Conservation (phyloP, 2,113 vertebrate genomes). For the Blennius ocellaris region DNA sequence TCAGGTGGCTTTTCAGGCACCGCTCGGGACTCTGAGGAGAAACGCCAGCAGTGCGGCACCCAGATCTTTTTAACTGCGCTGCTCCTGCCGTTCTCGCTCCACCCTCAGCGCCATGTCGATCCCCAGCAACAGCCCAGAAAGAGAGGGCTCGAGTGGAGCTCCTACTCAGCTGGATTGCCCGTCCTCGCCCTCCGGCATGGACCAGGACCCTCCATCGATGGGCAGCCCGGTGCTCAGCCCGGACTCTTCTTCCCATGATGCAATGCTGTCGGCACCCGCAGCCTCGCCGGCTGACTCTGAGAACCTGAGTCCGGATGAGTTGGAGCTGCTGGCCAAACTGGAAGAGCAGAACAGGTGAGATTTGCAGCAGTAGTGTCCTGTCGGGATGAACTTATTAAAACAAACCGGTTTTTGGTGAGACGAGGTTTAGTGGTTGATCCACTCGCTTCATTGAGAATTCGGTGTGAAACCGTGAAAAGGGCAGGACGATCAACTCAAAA, state of each 20-base stretch:
- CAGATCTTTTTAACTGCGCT: conserved; percentile 6
- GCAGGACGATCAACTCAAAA: no score
- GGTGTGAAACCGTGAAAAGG: no score
- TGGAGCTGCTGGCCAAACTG: conserved; percentile 95
- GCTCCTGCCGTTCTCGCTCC: conserved; percentile 19
- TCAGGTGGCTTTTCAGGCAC: conserved; percentile 43
- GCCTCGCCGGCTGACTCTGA: conserved; percentile 92
- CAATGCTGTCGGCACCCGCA: conserved; percentile 82
- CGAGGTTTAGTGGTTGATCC: no score
- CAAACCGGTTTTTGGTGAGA: no score
- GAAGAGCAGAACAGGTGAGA: conserved; percentile 95
- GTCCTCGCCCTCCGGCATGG: conserved; percentile 75
- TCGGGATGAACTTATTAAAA: no score
- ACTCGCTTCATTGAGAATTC: no score
- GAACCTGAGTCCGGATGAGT: conserved; percentile 94
- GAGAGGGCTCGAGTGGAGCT: conserved; percentile 63
- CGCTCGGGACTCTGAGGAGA: conserved; percentile 35
- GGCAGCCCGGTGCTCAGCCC: conserved; percentile 93
- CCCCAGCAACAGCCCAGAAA: conserved; percentile 80
- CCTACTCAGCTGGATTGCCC: conserved; percentile 78
- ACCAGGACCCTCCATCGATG: conserved; percentile 79
- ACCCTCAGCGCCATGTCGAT: conserved; percentile 73
- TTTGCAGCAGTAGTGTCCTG: not conserved
- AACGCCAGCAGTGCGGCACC: conserved; percentile 27
- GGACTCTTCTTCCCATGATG: conserved; percentile 93